phyloP scores from a whole-genome alignment of 2,113 vertebrate species.

The Zingel zingel region DNA sequence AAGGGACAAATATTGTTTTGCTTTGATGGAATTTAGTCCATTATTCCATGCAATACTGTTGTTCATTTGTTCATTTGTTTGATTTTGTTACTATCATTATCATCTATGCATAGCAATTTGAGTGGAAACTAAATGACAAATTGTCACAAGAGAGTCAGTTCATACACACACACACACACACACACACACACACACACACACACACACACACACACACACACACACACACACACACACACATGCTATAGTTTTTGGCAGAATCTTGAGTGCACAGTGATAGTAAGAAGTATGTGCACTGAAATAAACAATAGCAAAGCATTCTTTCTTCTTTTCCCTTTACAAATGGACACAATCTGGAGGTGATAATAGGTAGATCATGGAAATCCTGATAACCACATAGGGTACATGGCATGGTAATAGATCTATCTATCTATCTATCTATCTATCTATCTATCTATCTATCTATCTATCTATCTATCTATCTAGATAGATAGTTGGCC shows the following conservation, averaged over 20 bases:
- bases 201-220: neutral
- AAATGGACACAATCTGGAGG: neutral
- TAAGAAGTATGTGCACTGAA: neutral
- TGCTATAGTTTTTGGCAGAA: neutral
- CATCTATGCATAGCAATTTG: neutral
- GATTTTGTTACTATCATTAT: neutral
- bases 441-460: neutral
- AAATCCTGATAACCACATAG: neutral
- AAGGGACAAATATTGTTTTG: too few relatives aligned
- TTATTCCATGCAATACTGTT: neutral
- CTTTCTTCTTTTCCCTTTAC: too few relatives aligned
- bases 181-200: too few relatives aligned
- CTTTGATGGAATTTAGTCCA: neutral
- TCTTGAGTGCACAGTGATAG: neutral
- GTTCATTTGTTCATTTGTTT: neutral
- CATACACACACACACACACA: neutral
- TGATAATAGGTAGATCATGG: slow-evolving; percentile 9
- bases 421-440: neutral
- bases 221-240: neutral
- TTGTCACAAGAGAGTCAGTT: neutral
- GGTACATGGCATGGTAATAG: slow-evolving; percentile 6
- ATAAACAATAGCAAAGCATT: neutral
- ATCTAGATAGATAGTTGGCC: slow-evolving; percentile 20
- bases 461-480: neutral
- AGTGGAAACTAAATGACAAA: neutral